Evolutionary conservation across 2,888 invertebrate species (phyloP).

Genomic region (Epirrhoe alternata): DNA sequence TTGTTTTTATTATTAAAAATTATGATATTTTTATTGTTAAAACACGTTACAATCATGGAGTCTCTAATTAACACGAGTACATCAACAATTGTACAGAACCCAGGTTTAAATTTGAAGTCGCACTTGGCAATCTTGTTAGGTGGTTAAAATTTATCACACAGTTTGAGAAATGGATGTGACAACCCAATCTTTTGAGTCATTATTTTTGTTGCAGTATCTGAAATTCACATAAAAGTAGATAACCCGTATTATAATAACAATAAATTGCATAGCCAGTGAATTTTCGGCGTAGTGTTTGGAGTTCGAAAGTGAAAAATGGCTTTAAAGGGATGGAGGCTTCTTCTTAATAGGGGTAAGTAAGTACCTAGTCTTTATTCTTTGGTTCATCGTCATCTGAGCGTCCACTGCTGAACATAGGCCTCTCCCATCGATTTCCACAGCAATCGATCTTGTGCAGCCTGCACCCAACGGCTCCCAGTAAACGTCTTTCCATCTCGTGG

Average conservation of each 20-base stretch:
- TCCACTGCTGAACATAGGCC: no score
- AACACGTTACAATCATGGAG: no score
- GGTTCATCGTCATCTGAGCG: no score
- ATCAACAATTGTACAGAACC: neutral
- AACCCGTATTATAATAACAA: neutral
- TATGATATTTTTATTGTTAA: no score
- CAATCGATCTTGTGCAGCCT: no score
- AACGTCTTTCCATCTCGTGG: no score
- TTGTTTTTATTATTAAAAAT: no score
- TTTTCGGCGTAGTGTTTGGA: no score
- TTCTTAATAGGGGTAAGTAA: constrained; percentile 70
- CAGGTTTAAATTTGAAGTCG: neutral
- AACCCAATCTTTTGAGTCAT: neutral
- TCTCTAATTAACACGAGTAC: neutral
- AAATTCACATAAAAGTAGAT: neutral
- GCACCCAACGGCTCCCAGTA: no score
- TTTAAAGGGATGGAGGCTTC: constrained; percentile 70
- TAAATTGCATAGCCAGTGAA: neutral
- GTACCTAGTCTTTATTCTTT: no score
- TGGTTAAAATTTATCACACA: neutral
- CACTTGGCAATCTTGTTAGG: neutral
- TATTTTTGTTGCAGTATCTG: neutral
- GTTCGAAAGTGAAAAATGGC: constrained; percentile 52
- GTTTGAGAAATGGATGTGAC: neutral
- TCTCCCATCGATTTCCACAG: no score